Percentiles rank a stretch among this genome's conserved stretches.
These are phyloP conservation scores for Papilio polyxenes DNA, from an alignment of 1,140 invertebrate genomes.

Conservation along the genomic window DNA sequence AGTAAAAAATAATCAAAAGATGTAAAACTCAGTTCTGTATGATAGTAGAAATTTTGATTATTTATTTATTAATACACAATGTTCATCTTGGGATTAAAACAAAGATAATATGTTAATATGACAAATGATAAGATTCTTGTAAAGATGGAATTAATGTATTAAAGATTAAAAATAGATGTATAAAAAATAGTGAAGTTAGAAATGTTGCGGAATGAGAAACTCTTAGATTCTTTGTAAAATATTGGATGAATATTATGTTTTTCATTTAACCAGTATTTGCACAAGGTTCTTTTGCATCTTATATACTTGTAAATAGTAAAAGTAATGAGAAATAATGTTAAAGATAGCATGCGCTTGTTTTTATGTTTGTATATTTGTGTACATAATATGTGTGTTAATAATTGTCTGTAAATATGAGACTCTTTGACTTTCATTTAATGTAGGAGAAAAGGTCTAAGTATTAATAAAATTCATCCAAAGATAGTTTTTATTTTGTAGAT, in stretches of 20 bases:
- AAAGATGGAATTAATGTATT: no score
- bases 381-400: neutral
- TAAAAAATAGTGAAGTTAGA: no score
- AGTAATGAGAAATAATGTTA: neutral
- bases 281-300: no score
- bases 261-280: no score
- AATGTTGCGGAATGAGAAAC: no score
- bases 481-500: slow-evolving; percentile 16
- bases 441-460: neutral
- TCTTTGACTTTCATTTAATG: neutral
- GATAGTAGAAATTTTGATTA: neutral
- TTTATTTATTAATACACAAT: neutral
- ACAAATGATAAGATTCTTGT: no score
- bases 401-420: neutral
- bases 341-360: neutral
- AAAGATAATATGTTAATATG: no score
- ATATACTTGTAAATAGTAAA: no score
- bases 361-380: no score
- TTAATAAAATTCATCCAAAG: neutral
- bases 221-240: no score
- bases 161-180: neutral
- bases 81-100: no score
- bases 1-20: neutral
- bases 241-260: no score
- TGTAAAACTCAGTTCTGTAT: neutral